Conservation (phyloP, 2,888 invertebrate genomes). For the Azorinus chamasolen region DNA sequence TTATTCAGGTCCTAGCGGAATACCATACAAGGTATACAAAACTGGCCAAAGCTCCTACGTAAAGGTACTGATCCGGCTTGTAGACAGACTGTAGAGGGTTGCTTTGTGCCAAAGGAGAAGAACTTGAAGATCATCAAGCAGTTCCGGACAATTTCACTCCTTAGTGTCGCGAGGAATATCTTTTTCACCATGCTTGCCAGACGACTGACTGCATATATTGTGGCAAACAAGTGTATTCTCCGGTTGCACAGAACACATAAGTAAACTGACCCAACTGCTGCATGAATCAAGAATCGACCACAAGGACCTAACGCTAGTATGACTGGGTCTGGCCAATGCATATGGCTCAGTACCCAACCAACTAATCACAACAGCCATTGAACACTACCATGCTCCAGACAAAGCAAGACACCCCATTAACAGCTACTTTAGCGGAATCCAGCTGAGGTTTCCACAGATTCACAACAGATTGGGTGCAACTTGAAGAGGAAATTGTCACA, state of each 20-base stretch:
- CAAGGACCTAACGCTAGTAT: not conserved
- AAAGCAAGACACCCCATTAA: no score
- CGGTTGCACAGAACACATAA: slow-evolving; percentile 29
- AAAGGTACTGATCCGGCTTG: not conserved
- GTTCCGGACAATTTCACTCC: no score
- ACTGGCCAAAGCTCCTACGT: not conserved
- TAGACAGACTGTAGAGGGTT: no score
- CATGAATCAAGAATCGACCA: slow-evolving; percentile 11
- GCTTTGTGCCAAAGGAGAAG: slow-evolving; percentile 24
- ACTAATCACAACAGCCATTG: no score
- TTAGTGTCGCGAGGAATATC: slow-evolving; percentile 46
- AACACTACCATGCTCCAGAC: no score
- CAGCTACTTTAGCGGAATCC: no score
- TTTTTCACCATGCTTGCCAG: slow-evolving; percentile 40
- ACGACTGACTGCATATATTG: slow-evolving; percentile 26
- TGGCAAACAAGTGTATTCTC: slow-evolving; percentile 28
- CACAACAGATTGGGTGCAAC: no score
- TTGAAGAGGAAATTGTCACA: no score
- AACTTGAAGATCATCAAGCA: no score
- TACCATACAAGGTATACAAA: slow-evolving; percentile 17
- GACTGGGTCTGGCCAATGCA: no score
- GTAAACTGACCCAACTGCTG: slow-evolving; percentile 24
- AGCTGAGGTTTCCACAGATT: no score
- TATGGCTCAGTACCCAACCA: no score
- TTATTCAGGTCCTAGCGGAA: slow-evolving; percentile 46